Evolutionary conservation across 2,888 invertebrate genomes (phyloP), one percentile per base, ranked within the genome.

Genomic region (Zygogramma bicolorata): DNA sequence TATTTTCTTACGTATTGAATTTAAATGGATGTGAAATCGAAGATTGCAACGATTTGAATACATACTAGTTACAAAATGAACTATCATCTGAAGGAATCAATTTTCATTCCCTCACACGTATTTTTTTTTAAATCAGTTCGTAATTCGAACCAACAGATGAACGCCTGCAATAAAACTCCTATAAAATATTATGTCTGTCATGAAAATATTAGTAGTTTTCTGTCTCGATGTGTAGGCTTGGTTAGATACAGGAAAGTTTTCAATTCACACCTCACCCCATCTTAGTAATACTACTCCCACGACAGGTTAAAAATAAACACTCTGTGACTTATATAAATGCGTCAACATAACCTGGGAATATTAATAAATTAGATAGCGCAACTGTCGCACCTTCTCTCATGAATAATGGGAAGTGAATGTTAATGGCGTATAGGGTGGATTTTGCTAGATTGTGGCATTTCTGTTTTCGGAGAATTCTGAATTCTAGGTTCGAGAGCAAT

Each of bases 291-390:
- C 62, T 49, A 68, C 68, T 53, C 68, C 68, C 68, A 68, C 68
- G 38, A 53, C 57, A 40, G 40, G 61, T 49, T 58, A 49, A 68
- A 68, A 68, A 61, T 68, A 61, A 68, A 49, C 15, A 61, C 42
- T 67, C 49, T 34, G 25, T 68, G 62, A 27, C 25, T 29, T 34
- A 53, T 66, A 70, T 70, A 61, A 70, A 70, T 70, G 40, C 29
- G 40, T 66, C 70, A 61, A 60, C 61, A 29, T 49, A 61, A 34
- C 60, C 20, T 66, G 70, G 61, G 61, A 70, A 40, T 61, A 66
- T 53, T 70, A 60, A 70, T 70, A 70, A 70, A 70, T 70, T 66
- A 66, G 66, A 65, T 65, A 49, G 70, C 65, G 63, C 57, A 69
- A 70, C 70, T 66, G 70, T 61, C 70, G 60, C 61, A 61, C 70